These are phyloP conservation scores for Spodoptera exigua DNA, from an alignment of 2,888 invertebrate genomes.

Conservation along the genomic window DNA sequence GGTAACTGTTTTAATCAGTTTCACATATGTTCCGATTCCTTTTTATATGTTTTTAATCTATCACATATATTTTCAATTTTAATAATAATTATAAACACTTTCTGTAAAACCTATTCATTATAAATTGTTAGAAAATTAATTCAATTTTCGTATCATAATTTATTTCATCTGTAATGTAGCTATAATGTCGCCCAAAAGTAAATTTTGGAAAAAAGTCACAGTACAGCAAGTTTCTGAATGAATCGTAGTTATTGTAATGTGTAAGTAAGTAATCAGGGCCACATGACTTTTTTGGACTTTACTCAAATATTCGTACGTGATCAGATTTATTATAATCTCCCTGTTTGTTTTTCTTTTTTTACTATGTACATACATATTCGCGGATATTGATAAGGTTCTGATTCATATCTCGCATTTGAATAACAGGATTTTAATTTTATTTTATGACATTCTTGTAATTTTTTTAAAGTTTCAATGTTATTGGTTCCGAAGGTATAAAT, in stretches of 20 bases:
- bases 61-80: no score
- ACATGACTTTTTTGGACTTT: constrained; percentile 22
- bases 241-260: neutral
- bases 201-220: no score
- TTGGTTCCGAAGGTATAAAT: constrained; percentile 12
- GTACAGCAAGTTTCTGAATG: no score
- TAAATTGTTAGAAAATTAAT: no score
- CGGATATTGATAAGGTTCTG: constrained; percentile 29
- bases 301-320: constrained; percentile 27
- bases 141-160: no score
- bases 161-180: no score
- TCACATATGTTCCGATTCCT: no score
- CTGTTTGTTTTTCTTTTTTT: constrained; percentile 34
- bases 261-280: neutral
- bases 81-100: no score
- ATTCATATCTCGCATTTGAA: constrained; percentile 31
- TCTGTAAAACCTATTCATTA: no score
- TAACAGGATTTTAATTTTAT: constrained; percentile 22
- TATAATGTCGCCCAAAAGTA: no score
- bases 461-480: neutral
- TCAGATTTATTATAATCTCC: constrained; percentile 31
- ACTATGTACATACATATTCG: constrained; percentile 11
- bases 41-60: no score
- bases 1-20: no score
- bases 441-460: neutral